Evolutionary conservation across 2,888 invertebrate species (phyloP).

Genomic region (Cylindroiulus punctatus): DNA sequence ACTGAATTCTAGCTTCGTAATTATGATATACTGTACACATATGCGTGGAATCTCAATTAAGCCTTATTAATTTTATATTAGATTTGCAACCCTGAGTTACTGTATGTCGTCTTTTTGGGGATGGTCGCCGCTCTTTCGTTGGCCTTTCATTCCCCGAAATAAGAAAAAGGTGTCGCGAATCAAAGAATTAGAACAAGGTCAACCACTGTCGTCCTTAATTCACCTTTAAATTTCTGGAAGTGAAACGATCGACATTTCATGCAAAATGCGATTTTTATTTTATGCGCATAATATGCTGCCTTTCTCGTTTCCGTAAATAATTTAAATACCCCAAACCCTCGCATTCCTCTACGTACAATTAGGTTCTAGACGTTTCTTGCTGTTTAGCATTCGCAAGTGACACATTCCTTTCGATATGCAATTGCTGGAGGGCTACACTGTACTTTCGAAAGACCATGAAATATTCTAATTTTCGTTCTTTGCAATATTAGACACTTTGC

Average conservation of each 20-base stretch:
- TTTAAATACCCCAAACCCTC: not conserved
- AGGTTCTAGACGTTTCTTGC: not conserved
- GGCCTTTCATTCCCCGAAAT: conserved; percentile 13
- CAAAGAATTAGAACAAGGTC: conserved; percentile 50
- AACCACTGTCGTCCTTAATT: conserved; percentile 52
- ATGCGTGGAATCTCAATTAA: not conserved
- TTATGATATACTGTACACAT: not conserved
- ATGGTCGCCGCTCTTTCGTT: conserved; percentile 10
- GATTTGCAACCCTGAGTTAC: conserved; percentile 39
- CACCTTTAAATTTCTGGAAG: conserved; percentile 39
- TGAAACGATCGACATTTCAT: conserved; percentile 22
- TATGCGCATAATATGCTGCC: conserved; percentile 3
- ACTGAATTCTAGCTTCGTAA: not conserved
- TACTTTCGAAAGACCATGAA: not conserved
- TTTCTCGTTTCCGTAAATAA: conserved; percentile 19
- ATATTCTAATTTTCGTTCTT: not conserved
- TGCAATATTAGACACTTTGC: too few species aligned
- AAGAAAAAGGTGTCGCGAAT: conserved; percentile 48
- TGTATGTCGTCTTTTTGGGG: conserved; percentile 39
- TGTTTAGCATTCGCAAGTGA: not conserved
- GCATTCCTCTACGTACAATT: not conserved
- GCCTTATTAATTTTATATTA: conserved; percentile 14
- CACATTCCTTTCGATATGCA: conserved; percentile 7
- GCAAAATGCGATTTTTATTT: conserved; percentile 34
- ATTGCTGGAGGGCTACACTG: not conserved